Evolutionary conservation across 2,113 vertebrate species (phyloP).

Genomic region (Nymphicus hollandicus): DNA sequence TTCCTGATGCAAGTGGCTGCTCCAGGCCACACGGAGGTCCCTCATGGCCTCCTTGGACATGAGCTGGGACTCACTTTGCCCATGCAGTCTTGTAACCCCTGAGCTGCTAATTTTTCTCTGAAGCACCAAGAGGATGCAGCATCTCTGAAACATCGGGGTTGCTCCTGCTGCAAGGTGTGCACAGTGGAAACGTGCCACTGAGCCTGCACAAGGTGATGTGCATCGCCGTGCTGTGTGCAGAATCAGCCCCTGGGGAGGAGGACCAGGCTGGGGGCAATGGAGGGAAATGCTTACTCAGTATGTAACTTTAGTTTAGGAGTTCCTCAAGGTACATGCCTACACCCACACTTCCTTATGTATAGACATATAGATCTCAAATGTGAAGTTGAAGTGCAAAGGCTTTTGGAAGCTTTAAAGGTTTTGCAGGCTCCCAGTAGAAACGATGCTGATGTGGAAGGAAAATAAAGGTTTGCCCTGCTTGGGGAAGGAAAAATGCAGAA

Average conservation of each 20-base stretch:
- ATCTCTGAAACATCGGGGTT: neutral
- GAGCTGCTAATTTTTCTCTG: neutral
- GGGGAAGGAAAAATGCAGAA: neutral
- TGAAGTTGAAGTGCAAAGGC: neutral
- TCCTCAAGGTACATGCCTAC: neutral
- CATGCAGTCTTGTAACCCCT: neutral
- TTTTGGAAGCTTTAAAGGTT: neutral
- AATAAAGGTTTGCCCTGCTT: neutral
- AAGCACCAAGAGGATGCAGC: neutral
- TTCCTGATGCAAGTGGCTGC: neutral
- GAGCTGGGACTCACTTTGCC: neutral
- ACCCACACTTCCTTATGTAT: neutral
- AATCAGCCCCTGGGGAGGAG: neutral
- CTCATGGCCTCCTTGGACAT: neutral
- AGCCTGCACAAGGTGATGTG: neutral
- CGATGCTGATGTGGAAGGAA: neutral
- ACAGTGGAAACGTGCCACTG: neutral
- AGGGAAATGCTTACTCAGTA: neutral
- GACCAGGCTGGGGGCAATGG: accelerated
- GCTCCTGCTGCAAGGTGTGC: neutral
- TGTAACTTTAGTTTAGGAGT: neutral
- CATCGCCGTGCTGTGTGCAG: accelerated
- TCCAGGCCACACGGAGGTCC: neutral
- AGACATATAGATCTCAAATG: neutral
- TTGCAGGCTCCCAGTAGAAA: neutral